A percentile compares a stretch with the other conserved stretches of the same genome.
Conservation (phyloP, 2,888 invertebrate genomes). For the Oxytorus armatus region DNA sequence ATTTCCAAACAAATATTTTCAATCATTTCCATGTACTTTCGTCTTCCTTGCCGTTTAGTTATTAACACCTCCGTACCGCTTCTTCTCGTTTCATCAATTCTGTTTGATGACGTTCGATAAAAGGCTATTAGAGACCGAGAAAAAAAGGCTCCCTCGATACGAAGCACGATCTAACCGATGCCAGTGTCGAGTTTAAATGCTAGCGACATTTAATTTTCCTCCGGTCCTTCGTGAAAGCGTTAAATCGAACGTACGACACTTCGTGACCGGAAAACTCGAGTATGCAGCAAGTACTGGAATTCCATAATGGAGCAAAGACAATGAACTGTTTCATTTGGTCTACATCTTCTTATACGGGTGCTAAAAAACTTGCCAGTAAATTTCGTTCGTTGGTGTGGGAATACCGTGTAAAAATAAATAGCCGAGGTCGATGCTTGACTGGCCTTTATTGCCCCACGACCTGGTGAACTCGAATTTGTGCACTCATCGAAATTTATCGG, state of each 20-base stretch:
- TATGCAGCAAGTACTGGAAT: slow-evolving; percentile 14
- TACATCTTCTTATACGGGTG: slow-evolving; percentile 11
- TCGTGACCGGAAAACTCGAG: slow-evolving; percentile 62
- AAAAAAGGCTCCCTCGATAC: slow-evolving; percentile 3
- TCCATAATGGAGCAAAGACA: slow-evolving; percentile 6
- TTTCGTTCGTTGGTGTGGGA: slow-evolving; percentile 26
- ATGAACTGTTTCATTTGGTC: slow-evolving; percentile 3
- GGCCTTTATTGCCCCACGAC: slow-evolving; percentile 39
- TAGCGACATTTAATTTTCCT: slow-evolving; percentile 64
- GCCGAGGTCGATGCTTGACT: slow-evolving; percentile 49
- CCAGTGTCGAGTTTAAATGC: slow-evolving; percentile 57
- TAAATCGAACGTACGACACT: slow-evolving; percentile 64
- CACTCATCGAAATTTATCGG: slow-evolving; percentile 60
- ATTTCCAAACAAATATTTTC: too few species aligned
- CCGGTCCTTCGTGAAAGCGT: slow-evolving; percentile 59
- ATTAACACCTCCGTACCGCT: not conserved
- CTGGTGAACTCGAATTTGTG: slow-evolving; percentile 46
- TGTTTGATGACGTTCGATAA: slow-evolving; percentile 3
- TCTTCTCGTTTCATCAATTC: slow-evolving; percentile 23
- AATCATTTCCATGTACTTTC: not conserved
- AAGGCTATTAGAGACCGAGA: slow-evolving; percentile 37
- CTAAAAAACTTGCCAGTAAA: slow-evolving; percentile 2
- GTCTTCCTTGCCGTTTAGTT: not conserved
- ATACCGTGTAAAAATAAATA: slow-evolving; percentile 62
- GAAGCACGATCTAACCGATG: slow-evolving; percentile 33